Base-by-base conservation (phyloP, 2,797 vertebrate species). In the Hypotaenidia okinawae region DNA sequence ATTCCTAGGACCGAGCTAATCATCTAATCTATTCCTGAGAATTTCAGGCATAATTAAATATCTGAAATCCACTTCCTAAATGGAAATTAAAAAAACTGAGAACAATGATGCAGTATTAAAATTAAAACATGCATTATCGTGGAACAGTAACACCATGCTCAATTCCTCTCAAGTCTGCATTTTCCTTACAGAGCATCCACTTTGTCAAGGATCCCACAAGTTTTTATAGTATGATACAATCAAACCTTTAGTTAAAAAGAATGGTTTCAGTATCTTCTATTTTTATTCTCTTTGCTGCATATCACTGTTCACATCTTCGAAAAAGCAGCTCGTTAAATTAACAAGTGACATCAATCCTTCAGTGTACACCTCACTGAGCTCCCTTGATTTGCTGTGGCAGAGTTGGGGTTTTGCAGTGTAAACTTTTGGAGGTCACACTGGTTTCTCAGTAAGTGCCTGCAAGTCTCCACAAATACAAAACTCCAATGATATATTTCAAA, bases 21-120 rank as follows among this genome's bases (percentile, higher is more conserved):
- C 12, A 58, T 75, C 33, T 49, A 55, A 89, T 85, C 39, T 62
- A 13, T 49, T 91, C 55, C 83, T 70, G 62, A 87, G 43, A 94
- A 92, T 1, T 45, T 73, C 66, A 73, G 15, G 8, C 47, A 3
- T 91, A 93, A 96, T 78, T 91, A 88, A 94, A 86, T 86, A 92
- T 19, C 24, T 84, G 58, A 91, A 83, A 91, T 89, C 58, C 85
- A 93, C 52, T 89, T 93, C 73, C 82, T 81, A 83, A 59, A 54
- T 62, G 18, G 63, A 94, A 93, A 92, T 33, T 18, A 43, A 69
- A 72, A 63, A 57, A 21, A 32, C 66, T 76, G 2, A 66, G n/a
- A 86, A 89, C 22, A 0, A 84, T 73, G 59, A 68, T 66, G 59
- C 49, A 45, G 32, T 76, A 78, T 88, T 91, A 67, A 55, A 96